These are phyloP conservation scores for Hirtodrosophila trivittata DNA, from an alignment of 2,888 invertebrate species.

Conservation along the genomic window DNA sequence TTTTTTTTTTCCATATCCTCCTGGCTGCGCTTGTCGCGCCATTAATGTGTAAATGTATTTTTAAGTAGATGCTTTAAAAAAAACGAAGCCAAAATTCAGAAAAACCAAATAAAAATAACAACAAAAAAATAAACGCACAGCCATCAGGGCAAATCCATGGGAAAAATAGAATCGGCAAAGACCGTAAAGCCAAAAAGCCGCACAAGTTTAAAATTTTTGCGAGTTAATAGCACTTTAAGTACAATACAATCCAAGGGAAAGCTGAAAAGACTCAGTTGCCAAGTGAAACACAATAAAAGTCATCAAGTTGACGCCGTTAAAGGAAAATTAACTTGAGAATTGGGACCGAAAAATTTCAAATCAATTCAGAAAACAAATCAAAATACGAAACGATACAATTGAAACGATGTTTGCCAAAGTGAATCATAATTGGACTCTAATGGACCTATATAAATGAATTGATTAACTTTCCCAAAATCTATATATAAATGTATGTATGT, in stretches of 20 bases:
- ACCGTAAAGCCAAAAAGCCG: conserved; percentile 67
- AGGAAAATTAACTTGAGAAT: conserved; percentile 46
- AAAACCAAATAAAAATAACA: conserved; percentile 7
- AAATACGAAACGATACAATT: conserved; percentile 8
- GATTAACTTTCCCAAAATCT: too few relatives aligned
- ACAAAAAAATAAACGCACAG: conserved; percentile 1
- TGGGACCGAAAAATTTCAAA: conserved; percentile 28
- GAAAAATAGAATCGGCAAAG: conserved; percentile 57
- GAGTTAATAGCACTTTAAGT: conserved; percentile 79
- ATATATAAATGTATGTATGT: too few relatives aligned
- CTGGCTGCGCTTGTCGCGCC: conserved; percentile 46
- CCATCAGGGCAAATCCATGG: conserved; percentile 29
- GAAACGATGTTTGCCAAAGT: conserved; percentile 2
- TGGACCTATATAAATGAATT: conserved; percentile 11
- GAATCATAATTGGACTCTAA: conserved; percentile 17
- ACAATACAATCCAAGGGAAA: conserved; percentile 42
- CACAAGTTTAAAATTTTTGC: conserved; percentile 70
- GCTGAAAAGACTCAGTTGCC: neutral
- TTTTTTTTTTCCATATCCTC: conserved; percentile 18
- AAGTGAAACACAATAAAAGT: conserved; percentile 3
- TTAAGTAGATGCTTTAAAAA: conserved; percentile 68
- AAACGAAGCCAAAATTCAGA: conserved; percentile 2
- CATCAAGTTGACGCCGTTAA: conserved; percentile 28
- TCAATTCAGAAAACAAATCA: conserved; percentile 26
- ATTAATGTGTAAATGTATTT: conserved; percentile 79